Percentiles rank a stretch among this genome's conserved stretches.
These are phyloP conservation scores for Erythrocercus mccallii DNA, from an alignment of 2,113 vertebrate species.

Conservation along the genomic window DNA sequence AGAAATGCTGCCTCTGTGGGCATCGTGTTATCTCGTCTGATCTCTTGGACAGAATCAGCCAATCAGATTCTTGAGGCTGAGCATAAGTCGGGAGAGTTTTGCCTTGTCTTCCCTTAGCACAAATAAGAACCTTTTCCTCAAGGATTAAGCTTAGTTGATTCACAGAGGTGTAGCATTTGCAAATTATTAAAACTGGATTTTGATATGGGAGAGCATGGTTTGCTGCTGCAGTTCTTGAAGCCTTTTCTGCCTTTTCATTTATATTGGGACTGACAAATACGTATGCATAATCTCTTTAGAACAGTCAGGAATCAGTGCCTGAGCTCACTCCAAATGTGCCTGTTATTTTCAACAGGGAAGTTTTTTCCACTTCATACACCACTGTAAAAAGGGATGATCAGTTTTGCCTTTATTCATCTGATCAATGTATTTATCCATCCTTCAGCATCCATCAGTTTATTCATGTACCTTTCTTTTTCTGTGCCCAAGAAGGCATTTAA, in stretches of 20 bases:
- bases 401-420: not conserved
- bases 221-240: not conserved
- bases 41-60: not conserved
- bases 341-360: not conserved
- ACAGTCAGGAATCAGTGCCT: not conserved
- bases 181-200: conserved; percentile 11
- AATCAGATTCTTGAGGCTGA: not conserved
- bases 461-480: not conserved
- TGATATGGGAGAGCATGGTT: not conserved
- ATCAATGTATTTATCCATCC: not conserved
- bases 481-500: not conserved
- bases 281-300: not conserved
- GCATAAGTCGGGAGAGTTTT: not conserved
- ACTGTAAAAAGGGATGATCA: not conserved
- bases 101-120: not conserved
- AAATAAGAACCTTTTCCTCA: not conserved
- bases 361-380: not conserved
- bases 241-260: not conserved
- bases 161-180: not conserved
- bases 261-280: not conserved
- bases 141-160: conserved; percentile 6
- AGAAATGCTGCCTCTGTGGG: not conserved
- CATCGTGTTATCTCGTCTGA: not conserved
- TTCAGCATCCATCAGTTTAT: not conserved
- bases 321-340: not conserved